Evolutionary conservation across 2,888 invertebrate genomes (phyloP), one percentile per base, ranked within the genome.

Genomic region (Meganola albula): DNA sequence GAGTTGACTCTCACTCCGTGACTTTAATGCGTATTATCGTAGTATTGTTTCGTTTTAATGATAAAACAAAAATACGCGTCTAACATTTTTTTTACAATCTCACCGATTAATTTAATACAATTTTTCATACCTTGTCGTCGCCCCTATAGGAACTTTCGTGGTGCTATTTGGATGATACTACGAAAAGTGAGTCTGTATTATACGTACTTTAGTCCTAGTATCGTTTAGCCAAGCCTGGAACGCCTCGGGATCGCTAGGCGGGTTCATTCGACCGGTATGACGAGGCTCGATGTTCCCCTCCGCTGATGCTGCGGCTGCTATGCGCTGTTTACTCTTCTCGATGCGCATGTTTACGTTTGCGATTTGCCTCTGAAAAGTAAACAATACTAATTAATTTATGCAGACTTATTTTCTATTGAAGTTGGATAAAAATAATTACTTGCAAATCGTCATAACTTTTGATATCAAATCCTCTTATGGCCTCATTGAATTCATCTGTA

Each of bases 401-500:
- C n/a, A n/a, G n/a, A n/a, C n/a, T n/a, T n/a, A n/a, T n/a, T n/a
- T n/a, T n/a, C n/a, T n/a, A 3, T 10, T 21, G n/a, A 21, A 9
- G 21, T 21, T 2, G 1, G n/a, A 2, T 13, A 10, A 13, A n/a
- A n/a, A n/a, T 16, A 16, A 2, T 86, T 75, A 92, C 93, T 68
- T 92, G 91, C n/a, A 97, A 79, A 57, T 97, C 96, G 37, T 92
- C 91, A 45, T 92, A 88, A 53, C 89, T 92, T 35, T 91, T 90
- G 31, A 95, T 89, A 24, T 93, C 93, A 51, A 91, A 91, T 27
- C 93, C 91, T 57, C 90, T 89, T 26, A 96, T 79, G 0, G 93
- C 92, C 58, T 90, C 89, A 69, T 93, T 88, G 41, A 91, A 91
- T 57, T 93, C 92, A 31, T 91, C 90, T 6, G 90, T 89, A 47